These are phyloP conservation scores for Campoplex capitator DNA, from an alignment of 2,888 invertebrate species.

Conservation along the genomic window DNA sequence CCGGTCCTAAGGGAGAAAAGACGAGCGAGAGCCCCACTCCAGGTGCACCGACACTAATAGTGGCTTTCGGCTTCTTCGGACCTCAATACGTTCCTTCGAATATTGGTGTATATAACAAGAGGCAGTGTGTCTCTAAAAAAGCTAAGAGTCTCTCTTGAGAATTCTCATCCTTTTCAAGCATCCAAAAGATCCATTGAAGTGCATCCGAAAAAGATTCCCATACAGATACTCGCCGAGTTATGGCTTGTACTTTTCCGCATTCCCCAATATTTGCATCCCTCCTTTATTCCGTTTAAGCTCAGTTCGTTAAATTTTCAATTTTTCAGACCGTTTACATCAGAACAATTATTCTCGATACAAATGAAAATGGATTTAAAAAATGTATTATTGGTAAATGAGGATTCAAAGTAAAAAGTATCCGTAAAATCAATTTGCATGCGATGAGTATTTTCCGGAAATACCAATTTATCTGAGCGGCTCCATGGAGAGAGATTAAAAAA, in stretches of 20 bases:
- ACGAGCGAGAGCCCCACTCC: constrained; percentile 62
- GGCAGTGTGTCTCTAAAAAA: neutral
- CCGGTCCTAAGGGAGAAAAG: constrained; percentile 39
- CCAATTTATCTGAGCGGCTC: too few species aligned
- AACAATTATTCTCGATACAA: neutral
- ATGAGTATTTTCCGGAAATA: too few species aligned
- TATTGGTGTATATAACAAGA: neutral
- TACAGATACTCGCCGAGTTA: neutral
- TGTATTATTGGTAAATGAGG: neutral
- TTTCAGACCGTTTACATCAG: neutral
- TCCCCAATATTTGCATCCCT: neutral
- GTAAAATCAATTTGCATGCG: too few species aligned
- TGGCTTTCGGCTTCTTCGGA: constrained; percentile 39
- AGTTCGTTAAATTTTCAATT: neutral
- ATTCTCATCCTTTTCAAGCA: constrained; percentile 34
- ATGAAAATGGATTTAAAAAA: neutral
- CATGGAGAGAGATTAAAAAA: too few species aligned
- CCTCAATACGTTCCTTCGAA: constrained; percentile 58
- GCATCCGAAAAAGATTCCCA: constrained; percentile 7
- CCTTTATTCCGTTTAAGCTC: neutral
- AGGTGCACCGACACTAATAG: constrained; percentile 66
- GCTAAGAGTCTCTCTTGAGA: constrained; percentile 30
- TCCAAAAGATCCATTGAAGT: constrained; percentile 24
- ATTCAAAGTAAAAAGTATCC: neutral
- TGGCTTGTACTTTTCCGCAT: neutral